Evolutionary conservation across 2,797 vertebrate genomes (phyloP).

Genomic region (Tenualosa thibaudeaui): DNA sequence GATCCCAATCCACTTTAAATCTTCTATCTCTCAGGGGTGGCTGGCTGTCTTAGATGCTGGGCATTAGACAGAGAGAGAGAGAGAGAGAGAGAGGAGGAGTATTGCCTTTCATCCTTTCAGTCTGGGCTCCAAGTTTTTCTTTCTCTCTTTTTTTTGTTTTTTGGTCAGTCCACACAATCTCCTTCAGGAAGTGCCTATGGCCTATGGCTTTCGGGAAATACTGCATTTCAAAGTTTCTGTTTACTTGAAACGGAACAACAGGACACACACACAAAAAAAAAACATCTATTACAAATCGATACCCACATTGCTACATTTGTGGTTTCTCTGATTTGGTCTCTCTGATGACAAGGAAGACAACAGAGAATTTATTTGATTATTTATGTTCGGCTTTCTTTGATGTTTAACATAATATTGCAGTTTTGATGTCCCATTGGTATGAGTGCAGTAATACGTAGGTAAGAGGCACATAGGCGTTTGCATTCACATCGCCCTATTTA

Average conservation of each 20-base stretch:
- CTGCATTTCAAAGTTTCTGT: constrained; percentile 8
- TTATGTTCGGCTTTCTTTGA: too few relatives aligned
- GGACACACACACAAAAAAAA: not conserved
- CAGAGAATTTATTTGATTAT: not conserved
- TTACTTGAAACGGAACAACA: constrained; percentile 15
- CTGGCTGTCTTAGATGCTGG: not conserved
- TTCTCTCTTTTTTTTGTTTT: not conserved
- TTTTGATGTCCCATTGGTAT: too few relatives aligned
- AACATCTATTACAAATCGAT: constrained; percentile 1
- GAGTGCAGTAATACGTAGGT: too few relatives aligned
- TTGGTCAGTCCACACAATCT: not conserved
- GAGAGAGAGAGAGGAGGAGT: not conserved
- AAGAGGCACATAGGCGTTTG: too few relatives aligned
- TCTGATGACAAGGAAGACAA: not conserved
- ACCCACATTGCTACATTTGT: not conserved
- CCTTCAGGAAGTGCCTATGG: not conserved
- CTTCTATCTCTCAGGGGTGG: not conserved
- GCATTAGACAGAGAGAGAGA: not conserved
- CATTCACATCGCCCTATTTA: too few relatives aligned
- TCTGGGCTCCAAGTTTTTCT: not conserved
- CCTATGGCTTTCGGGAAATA: not conserved
- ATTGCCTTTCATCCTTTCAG: not conserved
- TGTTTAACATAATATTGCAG: too few relatives aligned
- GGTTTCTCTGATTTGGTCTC: not conserved
- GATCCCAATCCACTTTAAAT: not conserved